These are phyloP conservation scores for Cochlearius cochlearius DNA, from an alignment of 2,113 vertebrate species.

Conservation along the genomic window DNA sequence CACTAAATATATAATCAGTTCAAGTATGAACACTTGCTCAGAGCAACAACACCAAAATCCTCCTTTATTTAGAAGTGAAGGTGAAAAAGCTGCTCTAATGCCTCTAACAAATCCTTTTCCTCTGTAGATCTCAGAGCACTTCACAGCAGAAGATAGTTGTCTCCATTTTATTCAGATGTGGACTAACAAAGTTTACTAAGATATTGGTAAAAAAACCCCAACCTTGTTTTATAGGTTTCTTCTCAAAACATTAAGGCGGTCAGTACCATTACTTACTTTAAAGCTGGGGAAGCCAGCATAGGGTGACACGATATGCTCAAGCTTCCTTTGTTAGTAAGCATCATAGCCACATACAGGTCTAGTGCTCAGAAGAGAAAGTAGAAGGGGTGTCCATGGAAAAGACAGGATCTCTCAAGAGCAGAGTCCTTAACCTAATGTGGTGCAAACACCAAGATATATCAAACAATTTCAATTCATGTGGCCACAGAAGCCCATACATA, in stretches of 20 bases:
- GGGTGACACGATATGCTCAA: background rate
- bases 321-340: background rate
- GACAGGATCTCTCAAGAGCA: background rate
- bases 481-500: background rate
- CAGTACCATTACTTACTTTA: background rate
- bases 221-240: background rate
- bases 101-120: background rate
- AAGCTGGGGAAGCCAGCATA: background rate
- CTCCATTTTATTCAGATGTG: background rate
- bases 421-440: background rate
- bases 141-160: background rate
- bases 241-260: background rate
- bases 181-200: background rate
- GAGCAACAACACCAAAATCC: background rate
- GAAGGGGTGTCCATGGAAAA: background rate
- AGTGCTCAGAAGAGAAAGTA: background rate
- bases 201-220: background rate
- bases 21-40: background rate
- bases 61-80: background rate
- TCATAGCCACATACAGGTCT: background rate
- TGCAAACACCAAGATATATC: background rate
- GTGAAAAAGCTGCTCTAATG: background rate
- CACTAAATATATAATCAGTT: background rate
- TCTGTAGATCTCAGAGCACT: background rate
- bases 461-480: background rate